These are phyloP conservation scores for Thymelicus lineola DNA, from an alignment of 2,888 invertebrate genomes.

Conservation along the genomic window DNA sequence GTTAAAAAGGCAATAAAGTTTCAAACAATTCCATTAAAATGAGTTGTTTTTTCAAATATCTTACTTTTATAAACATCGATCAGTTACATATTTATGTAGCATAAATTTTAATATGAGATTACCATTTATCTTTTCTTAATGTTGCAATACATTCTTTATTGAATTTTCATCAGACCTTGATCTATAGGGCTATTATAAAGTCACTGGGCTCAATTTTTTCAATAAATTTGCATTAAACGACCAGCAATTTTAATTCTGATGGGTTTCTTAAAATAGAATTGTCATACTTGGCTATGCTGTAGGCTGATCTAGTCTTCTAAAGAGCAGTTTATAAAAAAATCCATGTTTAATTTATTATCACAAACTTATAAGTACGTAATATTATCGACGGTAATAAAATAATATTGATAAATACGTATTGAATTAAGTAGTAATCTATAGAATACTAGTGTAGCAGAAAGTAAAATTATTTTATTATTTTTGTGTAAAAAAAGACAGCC, in stretches of 20 bases:
- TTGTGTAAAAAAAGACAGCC: too few relatives aligned
- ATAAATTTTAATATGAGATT: neutral
- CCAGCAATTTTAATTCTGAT: slow-evolving; percentile 31
- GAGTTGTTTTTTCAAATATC: too few relatives aligned
- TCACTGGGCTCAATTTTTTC: slow-evolving; percentile 24
- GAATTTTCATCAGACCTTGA: slow-evolving; percentile 28
- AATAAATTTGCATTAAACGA: slow-evolving; percentile 31
- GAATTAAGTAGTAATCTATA: too few relatives aligned
- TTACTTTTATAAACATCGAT: too few relatives aligned
- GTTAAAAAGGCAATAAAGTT: too few relatives aligned
- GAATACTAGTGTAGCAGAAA: too few relatives aligned
- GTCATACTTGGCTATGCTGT: neutral
- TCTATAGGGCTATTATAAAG: slow-evolving; percentile 18
- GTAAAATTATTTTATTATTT: too few relatives aligned
- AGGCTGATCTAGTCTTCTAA: neutral
- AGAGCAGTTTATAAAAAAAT: neutral
- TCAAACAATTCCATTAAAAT: too few relatives aligned
- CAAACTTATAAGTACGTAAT: too few relatives aligned
- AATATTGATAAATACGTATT: too few relatives aligned
- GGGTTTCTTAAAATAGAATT: slow-evolving; percentile 31
- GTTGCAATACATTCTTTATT: slow-evolving; percentile 15
- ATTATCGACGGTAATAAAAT: neutral
- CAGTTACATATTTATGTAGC: too few relatives aligned
- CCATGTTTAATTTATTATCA: neutral
- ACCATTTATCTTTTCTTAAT: slow-evolving; percentile 3